Evolutionary conservation across 2,888 invertebrate species (phyloP), one percentile per base, ranked within the genome.

Genomic region (Pseudeuparius sepicola): DNA sequence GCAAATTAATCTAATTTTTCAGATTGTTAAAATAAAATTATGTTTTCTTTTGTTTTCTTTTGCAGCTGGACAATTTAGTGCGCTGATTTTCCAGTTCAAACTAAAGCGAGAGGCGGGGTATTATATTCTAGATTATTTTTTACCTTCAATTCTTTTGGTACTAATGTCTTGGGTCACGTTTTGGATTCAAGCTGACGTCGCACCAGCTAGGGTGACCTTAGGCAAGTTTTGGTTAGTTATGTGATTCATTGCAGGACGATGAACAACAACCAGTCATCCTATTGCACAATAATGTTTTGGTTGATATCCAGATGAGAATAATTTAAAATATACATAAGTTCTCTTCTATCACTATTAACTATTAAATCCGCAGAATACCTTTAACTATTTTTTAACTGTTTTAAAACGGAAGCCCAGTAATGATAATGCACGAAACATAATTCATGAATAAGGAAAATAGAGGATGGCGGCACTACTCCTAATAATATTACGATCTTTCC

Each of bases 101-200:
- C 60, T 88, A 28, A 77, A 77, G 2, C 72, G 86, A 28, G 84
- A 86, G 64, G 82, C 85, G 44, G 87, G 87, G 14, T 87, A 81
- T 57, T 88, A 88, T 56, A 68, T 88, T 44, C 80, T 88, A 79
- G 87, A 88, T 52, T 88, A 86, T 56, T 88, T 85, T 49, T 71
- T 88, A 42, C 88, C 88, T 2, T 87, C 87, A 3, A 84, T 87
- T 67, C 70, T 88, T 55, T 76, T 88, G 49, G 87, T 88, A 2
- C 78, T 79, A 4, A 83, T 84, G 52, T 87, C 87, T 0, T 88
- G 87, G 87, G 86, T 88, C 9, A 83, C 87, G 1, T 88, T 88
- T 56, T 88, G 87, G 87, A 60, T 88, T 36, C 87, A 87, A 58
- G 81, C 86, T 31, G 86, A 87, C 55, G 85, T 86, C 18, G 75